Base-by-base conservation (phyloP, 2,797 vertebrate genomes). In the Melopsittacus undulatus region DNA sequence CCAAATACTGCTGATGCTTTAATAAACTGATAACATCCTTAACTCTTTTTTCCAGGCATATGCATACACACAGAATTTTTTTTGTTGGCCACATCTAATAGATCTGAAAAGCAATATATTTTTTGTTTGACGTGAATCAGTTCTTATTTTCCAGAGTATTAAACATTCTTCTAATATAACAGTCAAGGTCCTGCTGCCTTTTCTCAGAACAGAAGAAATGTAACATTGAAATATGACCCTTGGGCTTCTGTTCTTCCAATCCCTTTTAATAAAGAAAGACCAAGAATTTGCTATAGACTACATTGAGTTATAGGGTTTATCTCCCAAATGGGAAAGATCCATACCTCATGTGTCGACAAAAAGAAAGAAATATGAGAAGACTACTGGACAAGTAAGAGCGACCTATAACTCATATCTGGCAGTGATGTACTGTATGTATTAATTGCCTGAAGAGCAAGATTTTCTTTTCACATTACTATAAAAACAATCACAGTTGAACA, bases 151-250 rank as follows among this genome's bases (percentile, higher is more conserved):
- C 70, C 68, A 85, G 92, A 94, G 92, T 96, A 97, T 97, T 97
- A 96, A 97, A 97, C 95, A 96, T 3, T 36, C 40, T 84, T 92
- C 88, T 80, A 80, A 96, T 94, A 56, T 93, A 97, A 96, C 62
- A 97, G 92, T 97, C 96, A 97, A 98, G 97, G 96, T 97, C 95
- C 88, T 94, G 80, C 87, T 95, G 90, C 70, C 88, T 97, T 85
- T 85, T 92, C 95, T 96, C 72, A 93, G 95, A 93, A 72, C 34
- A 95, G 87, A 95, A 94, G 92, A 91, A 94, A 95, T 69, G 38
- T 92, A 97, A 96, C 36, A 56, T 70, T 97, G 97, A 98, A 97
- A 96, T 97, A 97, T 87, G 96, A 96, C 93, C 94, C 95, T 80
- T 87, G 86, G 76, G 82, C 73, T 96, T 96, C 90, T 95, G 79